Percentiles rank a stretch among this genome's conserved stretches.
Conservation (phyloP, 2,113 vertebrate species). For the Canis aureus region DNA sequence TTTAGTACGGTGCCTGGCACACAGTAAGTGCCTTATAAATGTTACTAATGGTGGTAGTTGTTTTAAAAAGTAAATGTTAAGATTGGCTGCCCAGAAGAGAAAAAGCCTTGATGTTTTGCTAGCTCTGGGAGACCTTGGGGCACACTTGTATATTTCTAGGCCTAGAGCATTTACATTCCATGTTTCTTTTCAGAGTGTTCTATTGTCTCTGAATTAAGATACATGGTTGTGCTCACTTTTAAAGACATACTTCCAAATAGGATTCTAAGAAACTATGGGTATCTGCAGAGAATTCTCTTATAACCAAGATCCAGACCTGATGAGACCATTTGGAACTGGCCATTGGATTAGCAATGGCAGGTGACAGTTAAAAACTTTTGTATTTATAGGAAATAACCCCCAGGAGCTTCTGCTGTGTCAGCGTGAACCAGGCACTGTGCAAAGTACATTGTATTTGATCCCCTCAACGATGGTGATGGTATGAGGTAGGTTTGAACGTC, state of each 20-base stretch:
- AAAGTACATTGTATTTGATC: too few relatives aligned
- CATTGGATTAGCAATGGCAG: not conserved
- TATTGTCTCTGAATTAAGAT: constrained; percentile 1
- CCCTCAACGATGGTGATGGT: accelerated
- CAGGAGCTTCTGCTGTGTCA: not conserved
- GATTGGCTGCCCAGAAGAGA: not conserved
- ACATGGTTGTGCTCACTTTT: not conserved
- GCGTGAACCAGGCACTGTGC: not conserved
- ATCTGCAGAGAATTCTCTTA: not conserved
- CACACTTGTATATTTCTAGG: not conserved
- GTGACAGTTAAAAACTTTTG: not conserved
- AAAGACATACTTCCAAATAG: constrained; percentile 7
- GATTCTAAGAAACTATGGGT: not conserved
- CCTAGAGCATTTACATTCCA: not conserved
- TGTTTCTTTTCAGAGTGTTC: not conserved
- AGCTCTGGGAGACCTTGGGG: not conserved
- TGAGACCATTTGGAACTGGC: not conserved
- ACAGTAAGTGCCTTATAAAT: not conserved
- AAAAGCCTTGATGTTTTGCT: not conserved
- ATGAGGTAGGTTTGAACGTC: not conserved
- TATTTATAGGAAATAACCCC: not conserved
- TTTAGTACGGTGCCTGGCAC: too few relatives aligned
- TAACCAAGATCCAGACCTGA: not conserved
- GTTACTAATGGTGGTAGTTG: not conserved
- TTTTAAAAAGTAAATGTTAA: not conserved